A percentile compares a stretch with the other conserved stretches of the same genome.
These are phyloP conservation scores for Kryptolebias marmoratus DNA, from an alignment of 2,113 vertebrate species.

Conservation along the genomic window DNA sequence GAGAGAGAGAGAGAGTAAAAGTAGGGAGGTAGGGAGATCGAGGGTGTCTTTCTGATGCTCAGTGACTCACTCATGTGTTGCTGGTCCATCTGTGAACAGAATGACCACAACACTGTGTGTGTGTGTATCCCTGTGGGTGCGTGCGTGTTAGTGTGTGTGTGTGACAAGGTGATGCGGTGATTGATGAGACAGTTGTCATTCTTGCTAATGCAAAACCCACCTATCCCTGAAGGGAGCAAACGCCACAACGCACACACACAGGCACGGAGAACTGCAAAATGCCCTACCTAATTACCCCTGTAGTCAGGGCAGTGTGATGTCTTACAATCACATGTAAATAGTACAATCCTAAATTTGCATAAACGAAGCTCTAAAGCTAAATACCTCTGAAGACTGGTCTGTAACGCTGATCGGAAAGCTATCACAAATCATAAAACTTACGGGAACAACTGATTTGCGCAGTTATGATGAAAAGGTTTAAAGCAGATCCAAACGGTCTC, in stretches of 20 bases:
- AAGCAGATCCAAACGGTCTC: not conserved
- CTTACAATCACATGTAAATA: slow-evolving; percentile 41
- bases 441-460: not conserved
- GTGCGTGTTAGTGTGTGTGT: slow-evolving; percentile 41
- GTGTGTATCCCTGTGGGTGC: slow-evolving; percentile 18
- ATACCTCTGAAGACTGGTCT: not conserved
- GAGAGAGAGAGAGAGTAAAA: slow-evolving; percentile 49
- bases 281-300: slow-evolving; percentile 69
- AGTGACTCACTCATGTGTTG: slow-evolving; percentile 82
- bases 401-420: too few species aligned
- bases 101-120: slow-evolving; percentile 69
- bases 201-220: slow-evolving; percentile 80
- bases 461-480: not conserved
- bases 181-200: slow-evolving; percentile 90
- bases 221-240: slow-evolving; percentile 73
- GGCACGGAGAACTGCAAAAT: slow-evolving; percentile 35
- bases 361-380: not conserved
- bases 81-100: slow-evolving; percentile 88
- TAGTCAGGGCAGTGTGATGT: slow-evolving; percentile 48
- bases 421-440: not conserved
- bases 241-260: slow-evolving; percentile 65
- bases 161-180: slow-evolving; percentile 78
- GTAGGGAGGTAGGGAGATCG: slow-evolving; percentile 52
- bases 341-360: slow-evolving; percentile 24
- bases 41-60: slow-evolving; percentile 71